Percentiles rank a stretch among this genome's conserved stretches.
These are phyloP conservation scores for Peromyscus californicus DNA, from an alignment of 2,113 vertebrate species.

Conservation along the genomic window DNA sequence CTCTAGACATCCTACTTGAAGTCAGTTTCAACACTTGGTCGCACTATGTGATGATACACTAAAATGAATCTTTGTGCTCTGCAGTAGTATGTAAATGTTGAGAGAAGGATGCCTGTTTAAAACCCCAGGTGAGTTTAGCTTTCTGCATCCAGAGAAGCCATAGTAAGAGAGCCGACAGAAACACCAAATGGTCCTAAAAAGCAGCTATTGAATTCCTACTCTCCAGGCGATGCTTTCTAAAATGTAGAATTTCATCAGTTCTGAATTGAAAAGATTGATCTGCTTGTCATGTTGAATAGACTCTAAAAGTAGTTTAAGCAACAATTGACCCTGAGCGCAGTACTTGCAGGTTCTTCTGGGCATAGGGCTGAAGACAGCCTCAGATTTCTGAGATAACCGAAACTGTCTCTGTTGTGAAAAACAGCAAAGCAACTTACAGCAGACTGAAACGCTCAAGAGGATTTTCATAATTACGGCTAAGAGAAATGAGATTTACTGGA, in stretches of 20 bases:
- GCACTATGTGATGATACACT: constrained; percentile 16
- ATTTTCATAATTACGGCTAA: constrained; percentile 86
- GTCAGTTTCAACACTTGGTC: not conserved
- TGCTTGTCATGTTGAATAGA: constrained; percentile 90
- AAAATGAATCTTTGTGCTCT: constrained; percentile 68
- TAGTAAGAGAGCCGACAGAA: constrained; percentile 80
- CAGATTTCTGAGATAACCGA: constrained; percentile 85
- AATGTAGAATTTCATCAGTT: constrained; percentile 89
- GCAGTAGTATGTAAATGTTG: constrained; percentile 31
- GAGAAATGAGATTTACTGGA: constrained; percentile 81
- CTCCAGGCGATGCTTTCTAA: constrained; percentile 85
- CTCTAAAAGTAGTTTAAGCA: constrained; percentile 88
- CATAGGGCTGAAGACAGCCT: constrained; percentile 81
- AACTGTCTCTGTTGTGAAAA: constrained; percentile 83
- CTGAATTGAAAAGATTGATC: constrained; percentile 90
- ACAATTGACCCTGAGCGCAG: constrained; percentile 86
- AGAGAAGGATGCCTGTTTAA: constrained; percentile 72
- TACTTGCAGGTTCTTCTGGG: constrained; percentile 82
- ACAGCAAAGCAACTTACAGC: constrained; percentile 68
- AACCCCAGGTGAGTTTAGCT: constrained; percentile 67
- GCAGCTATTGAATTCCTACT: constrained; percentile 86
- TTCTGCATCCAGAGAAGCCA: constrained; percentile 79
- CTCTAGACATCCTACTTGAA: constrained; percentile 31
- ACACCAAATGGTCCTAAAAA: constrained; percentile 83
- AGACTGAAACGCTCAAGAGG: constrained; percentile 75